Base-by-base conservation (phyloP, 2,888 invertebrate species). In the Synanthedon tipuliformis region DNA sequence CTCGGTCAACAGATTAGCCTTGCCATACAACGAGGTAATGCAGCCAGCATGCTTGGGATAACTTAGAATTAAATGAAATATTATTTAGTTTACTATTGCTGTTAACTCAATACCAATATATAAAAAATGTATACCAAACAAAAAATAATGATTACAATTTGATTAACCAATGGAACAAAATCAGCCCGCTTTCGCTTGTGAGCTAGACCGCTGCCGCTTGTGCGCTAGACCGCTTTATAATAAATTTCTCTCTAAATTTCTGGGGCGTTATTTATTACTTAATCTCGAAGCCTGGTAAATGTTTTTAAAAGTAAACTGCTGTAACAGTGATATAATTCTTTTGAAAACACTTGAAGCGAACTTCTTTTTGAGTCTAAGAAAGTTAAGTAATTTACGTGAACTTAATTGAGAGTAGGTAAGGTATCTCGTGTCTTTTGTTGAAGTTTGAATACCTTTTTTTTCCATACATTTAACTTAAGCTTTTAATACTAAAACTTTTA, bases 231-330 rank as follows among this genome's bases (percentile, higher is more conserved):
- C 58, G 57, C 61, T 56, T 59, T 65, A 68, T 76, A 77, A 78
- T 76, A 78, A 78, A 78, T 81, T 79, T 73, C 72, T 66, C 78
- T 79, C 73, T 78, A 84, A 83, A 84, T 82, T 84, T 70, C 75
- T 69, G 68, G 66, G 71, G 69, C 74, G 78, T 84, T 81, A 84
- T 85, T 85, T 85, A 85, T 83, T 77, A 75, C 81, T 83, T 85
- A 85, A 85, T 85, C 84, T 85, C 70, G 69, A 75, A 73, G 73
- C 75, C 69, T 60, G 64, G 77, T 73, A 75, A 81, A 82, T 80
- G 81, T 80, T 82, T 78, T 82, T 73, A 77, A 75, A 68, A 76
- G 70, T 77, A 73, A 75, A 72, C 71, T 68, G 68, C 66, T 45
- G 45, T 45, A 45, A 45, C 45, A 45, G 59, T 66, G 65, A 72